phyloP scores from a whole-genome alignment of 2,888 invertebrate species.

The Clusia tigrina region DNA sequence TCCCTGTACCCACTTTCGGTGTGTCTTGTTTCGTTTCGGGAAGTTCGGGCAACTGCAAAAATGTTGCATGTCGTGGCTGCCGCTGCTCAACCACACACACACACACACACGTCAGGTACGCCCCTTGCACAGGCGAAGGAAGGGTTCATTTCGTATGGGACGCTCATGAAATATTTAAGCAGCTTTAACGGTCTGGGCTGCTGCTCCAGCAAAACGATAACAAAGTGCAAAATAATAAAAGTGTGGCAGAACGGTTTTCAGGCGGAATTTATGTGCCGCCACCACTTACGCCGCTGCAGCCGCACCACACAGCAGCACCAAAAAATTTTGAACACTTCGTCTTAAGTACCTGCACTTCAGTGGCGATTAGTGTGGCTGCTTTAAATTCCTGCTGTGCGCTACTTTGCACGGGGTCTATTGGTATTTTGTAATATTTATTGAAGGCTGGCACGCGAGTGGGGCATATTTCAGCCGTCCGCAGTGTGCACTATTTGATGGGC shows the following conservation, averaged over 20 bases:
- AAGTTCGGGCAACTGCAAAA: neutral
- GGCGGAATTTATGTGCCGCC: constrained; percentile 22
- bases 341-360: constrained; percentile 17
- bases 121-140: neutral
- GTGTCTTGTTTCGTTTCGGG: neutral
- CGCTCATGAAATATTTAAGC: constrained; percentile 24
- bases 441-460: constrained; percentile 50
- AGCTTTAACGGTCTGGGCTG: neutral
- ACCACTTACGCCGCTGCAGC: neutral
- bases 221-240: constrained; percentile 18
- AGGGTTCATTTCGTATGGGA: neutral
- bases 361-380: constrained; percentile 7
- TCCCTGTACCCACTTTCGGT: neutral
- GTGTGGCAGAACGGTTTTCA: constrained; percentile 26
- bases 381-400: neutral
- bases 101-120: neutral
- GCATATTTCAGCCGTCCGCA: constrained; percentile 58
- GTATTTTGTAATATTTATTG: constrained; percentile 48
- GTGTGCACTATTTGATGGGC: too few species aligned
- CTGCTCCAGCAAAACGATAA: neutral
- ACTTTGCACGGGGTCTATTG: constrained; percentile 25
- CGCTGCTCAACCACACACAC: too few species aligned
- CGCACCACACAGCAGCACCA: neutral
- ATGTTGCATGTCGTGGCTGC: constrained; percentile 2
- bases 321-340: constrained; percentile 11